A percentile compares a stretch with the other conserved stretches of the same genome.
Conservation (phyloP, 2,113 vertebrate genomes). For the Noctilio leporinus region DNA sequence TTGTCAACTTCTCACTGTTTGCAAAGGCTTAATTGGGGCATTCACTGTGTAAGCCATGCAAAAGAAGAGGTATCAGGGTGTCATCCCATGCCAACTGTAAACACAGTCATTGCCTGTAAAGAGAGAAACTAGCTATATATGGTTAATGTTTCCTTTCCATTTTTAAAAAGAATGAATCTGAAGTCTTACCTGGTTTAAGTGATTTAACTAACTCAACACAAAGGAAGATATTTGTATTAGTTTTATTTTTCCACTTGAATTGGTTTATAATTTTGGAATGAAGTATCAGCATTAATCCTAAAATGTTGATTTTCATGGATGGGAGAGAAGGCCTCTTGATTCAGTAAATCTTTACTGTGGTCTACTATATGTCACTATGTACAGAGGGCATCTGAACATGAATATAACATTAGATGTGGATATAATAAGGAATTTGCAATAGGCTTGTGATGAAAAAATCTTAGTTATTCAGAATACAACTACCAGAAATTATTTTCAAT, state of each 20-base stretch:
- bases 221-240: not conserved
- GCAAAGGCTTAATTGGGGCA: constrained; percentile 35
- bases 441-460: constrained; percentile 3
- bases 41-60: not conserved
- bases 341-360: not conserved
- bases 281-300: not conserved
- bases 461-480: constrained; percentile 37
- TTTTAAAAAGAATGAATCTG: not conserved
- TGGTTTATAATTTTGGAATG: constrained; percentile 43
- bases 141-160: not conserved
- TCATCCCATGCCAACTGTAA: not conserved
- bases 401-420: not conserved
- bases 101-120: not conserved
- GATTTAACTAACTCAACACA: constrained; percentile 20
- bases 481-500: constrained; percentile 15
- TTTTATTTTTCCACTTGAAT: constrained; percentile 35
- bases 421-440: not conserved
- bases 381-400: not conserved
- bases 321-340: not conserved
- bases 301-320: not conserved
- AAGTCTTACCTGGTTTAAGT: constrained; percentile 10
- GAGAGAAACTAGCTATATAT: not conserved
- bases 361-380: not conserved
- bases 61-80: not conserved
- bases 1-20: not conserved